Percentiles rank a stretch among this genome's conserved stretches.
Evolutionary conservation across 2,797 vertebrate species (phyloP).

Genomic region (Phoeniculus purpureus): DNA sequence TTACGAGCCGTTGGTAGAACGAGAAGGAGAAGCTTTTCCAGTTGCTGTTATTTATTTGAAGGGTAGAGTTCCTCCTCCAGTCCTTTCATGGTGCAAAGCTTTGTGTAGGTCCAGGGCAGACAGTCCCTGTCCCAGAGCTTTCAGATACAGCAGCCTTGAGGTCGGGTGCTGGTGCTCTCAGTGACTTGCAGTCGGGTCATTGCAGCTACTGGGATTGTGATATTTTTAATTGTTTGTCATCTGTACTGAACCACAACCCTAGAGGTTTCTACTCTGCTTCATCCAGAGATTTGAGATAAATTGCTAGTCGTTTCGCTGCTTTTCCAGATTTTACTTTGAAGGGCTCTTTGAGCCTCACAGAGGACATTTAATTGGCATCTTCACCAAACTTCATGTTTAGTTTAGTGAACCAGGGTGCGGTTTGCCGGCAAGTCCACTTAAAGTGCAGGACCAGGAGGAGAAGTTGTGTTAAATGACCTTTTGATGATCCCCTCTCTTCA

Average conservation of each 20-base stretch:
- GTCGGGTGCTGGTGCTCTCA: not conserved
- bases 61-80: not conserved
- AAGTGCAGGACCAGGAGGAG: not conserved
- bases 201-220: not conserved
- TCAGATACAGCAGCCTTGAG: not conserved
- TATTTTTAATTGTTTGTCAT: not conserved
- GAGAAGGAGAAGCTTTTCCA: rapidly evolving
- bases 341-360: not conserved
- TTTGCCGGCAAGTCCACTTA: not conserved
- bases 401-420: not conserved
- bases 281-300: not conserved
- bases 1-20: not conserved
- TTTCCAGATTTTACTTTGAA: not conserved
- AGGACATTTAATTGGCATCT: not conserved
- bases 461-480: not conserved
- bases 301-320: not conserved
- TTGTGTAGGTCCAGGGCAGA: not conserved
- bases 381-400: not conserved
- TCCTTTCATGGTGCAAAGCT: rapidly evolving
- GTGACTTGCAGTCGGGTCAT: not conserved
- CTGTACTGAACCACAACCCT: not conserved
- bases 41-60: not conserved
- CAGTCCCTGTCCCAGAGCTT: not conserved
- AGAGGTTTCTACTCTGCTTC: not conserved
- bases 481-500: not conserved